Conservation (phyloP, 2,888 invertebrate species). For the Yponomeuta cagnagella region DNA sequence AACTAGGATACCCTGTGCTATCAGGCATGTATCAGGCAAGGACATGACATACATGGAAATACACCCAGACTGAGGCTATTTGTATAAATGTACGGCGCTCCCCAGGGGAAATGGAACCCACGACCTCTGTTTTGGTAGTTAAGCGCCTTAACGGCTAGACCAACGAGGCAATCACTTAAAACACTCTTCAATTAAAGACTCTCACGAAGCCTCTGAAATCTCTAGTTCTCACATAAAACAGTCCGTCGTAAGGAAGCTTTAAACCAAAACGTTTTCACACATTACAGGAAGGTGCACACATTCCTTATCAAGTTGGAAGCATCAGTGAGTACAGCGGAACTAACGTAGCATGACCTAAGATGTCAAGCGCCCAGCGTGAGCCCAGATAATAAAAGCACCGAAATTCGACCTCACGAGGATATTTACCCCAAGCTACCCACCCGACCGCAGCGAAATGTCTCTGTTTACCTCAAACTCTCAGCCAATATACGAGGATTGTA, state of each 20-base stretch:
- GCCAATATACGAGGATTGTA: background rate
- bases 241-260: background rate
- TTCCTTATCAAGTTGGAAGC: conserved; percentile 36
- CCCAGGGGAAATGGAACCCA: no score
- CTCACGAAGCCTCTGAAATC: background rate
- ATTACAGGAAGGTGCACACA: conserved; percentile 19
- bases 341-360: conserved; percentile 56
- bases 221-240: conserved; percentile 2
- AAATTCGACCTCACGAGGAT: conserved; percentile 16
- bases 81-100: no score
- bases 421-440: conserved; percentile 35
- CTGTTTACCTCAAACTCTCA: conserved; percentile 15
- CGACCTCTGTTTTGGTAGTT: no score
- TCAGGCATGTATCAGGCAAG: no score
- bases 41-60: no score
- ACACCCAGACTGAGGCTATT: no score
- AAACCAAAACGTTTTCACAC: conserved; percentile 10
- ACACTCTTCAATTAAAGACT: background rate
- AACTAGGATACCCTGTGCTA: no score
- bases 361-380: conserved; percentile 30
- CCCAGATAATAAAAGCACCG: background rate
- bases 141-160: no score
- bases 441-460: conserved; percentile 35
- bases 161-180: background rate
- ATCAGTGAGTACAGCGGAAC: conserved; percentile 55